Percentiles rank a stretch among this genome's conserved stretches.
Conservation (phyloP, 2,113 vertebrate species). For the Apodemus sylvaticus region DNA sequence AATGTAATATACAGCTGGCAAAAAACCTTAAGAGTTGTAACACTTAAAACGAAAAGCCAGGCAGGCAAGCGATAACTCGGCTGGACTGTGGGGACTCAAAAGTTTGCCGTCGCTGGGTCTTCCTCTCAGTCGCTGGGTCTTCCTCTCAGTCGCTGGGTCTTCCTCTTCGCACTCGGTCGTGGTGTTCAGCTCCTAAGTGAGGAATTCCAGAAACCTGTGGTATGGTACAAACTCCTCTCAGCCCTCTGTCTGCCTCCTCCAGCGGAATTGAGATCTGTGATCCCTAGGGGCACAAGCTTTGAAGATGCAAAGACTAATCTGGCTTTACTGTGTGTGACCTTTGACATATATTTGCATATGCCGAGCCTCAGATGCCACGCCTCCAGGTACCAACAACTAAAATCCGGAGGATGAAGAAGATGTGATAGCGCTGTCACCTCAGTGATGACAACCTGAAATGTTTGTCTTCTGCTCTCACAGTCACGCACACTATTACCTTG, state of each 20-base stretch:
- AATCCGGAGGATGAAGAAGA: neutral
- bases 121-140: no score
- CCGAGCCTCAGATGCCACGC: neutral
- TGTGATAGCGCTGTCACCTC: rapidly evolving
- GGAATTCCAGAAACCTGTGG: neutral
- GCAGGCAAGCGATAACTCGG: neutral
- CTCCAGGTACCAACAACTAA: neutral
- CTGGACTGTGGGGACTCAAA: no score
- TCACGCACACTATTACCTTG: neutral
- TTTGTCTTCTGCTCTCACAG: neutral
- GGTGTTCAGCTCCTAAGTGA: neutral
- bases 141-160: neutral
- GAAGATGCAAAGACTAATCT: neutral
- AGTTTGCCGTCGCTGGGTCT: no score
- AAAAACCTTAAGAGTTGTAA: neutral
- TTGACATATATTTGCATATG: neutral
- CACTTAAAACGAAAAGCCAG: neutral
- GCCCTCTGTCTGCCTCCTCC: neutral
- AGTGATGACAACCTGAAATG: neutral
- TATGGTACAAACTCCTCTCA: neutral
- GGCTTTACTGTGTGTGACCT: neutral
- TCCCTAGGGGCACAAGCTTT: neutral
- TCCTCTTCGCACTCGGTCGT: neutral
- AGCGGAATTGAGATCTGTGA: neutral
- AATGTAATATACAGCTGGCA: neutral